Evolutionary conservation across 1,140 invertebrate genomes (phyloP), one percentile per base, ranked within the genome.

Genomic region (Temnothorax longispinosus): DNA sequence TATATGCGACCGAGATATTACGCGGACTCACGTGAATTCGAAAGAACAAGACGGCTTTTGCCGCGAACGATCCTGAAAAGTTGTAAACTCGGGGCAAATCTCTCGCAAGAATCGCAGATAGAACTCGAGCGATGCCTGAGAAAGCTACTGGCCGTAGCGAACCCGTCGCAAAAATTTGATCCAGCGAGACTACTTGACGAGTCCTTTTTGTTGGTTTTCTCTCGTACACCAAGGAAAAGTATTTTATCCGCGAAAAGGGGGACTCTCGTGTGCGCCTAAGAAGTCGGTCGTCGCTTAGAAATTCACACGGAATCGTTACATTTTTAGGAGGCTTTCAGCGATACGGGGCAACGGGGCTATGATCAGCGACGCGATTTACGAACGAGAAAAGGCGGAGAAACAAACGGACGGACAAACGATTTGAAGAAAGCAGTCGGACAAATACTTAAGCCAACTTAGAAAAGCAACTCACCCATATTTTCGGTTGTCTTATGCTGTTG

Each of bases 391-490:
- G 32, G 21, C 2, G 13, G 1, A 7, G 18, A 54, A 52, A 44
- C 6, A 58, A 38, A 8, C 0, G 27, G 27, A 56, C 10, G 8
- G 15, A 35, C 7, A 64, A 60, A 72, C 7, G 15, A 58, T 54
- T 80, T 27, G 2, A 62, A 58, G 27, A 80, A n/a, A 38, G 44
- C 3, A 2, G 7, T 54, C 67, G 21, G 52, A 18, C 1, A 50
- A 75, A 64, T 10, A 27, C 41, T 64, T 54, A 27, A 27, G 0
- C 8, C 8, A 13, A 27, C 27, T 44, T 13, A 41, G 52, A 54
- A 41, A 50, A 74, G 41, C 71, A 77, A 93, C 94, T 94, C 78
- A 95, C 95, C 93, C 81, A 92, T 86, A 90, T 92, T 92, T 90
- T 91, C 86, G 85, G 32, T 76, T 74, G 85, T 82, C 72, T 78